Base-by-base conservation (phyloP, 37 sponge, comb jelly and placozoan genomes). In the Theonella swinhoei region DNA sequence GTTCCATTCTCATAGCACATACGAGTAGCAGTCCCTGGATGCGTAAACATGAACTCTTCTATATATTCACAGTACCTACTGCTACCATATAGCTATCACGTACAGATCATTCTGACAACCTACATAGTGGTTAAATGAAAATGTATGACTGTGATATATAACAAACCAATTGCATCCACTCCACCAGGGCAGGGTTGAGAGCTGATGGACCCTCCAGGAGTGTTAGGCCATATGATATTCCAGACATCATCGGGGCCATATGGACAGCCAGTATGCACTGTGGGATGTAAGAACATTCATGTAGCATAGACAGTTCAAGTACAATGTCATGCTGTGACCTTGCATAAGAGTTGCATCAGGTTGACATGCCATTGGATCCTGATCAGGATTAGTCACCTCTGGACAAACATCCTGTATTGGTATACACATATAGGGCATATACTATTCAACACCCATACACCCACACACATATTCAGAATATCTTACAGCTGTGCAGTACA, bases 151-250 rank as follows among this genome's bases (percentile, higher is more conserved):
- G n/a, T n/a, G n/a, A n/a, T n/a, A n/a, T n/a, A n/a, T 7, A 37
- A 2, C 31, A 75, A 1, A 38, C 59, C 11, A 2, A 4, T 78
- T 9, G 32, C 24, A 42, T 83, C 82, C 25, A 54, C 32, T 26
- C 74, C 80, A 32, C 38, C 75, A 4, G 89, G 89, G 63, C 85
- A 89, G 22, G 61, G 38, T 39, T 89, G 85, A 41, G 41, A 79
- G 62, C 79, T 84, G 20, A 26, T 47, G 7, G 65, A 43, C 0
- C 68, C 85, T 20, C 9, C 19, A 5, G 2, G 43, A 47, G 85
- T 79, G 68, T 89, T 89, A 26, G 85, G 79, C 89, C 89, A 89
- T 14, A 17, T 35, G 14, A 89, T 79, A 30, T 54, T 37, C 79
- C 75, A 79, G 19, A 19, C 39, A 35, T 64, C 19, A 37, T 79